A percentile compares a stretch with the other conserved stretches of the same genome.
Evolutionary conservation across 53 echinoderm and acorn worm genomes (phyloP).

Genomic region (Actinopyga echinites): DNA sequence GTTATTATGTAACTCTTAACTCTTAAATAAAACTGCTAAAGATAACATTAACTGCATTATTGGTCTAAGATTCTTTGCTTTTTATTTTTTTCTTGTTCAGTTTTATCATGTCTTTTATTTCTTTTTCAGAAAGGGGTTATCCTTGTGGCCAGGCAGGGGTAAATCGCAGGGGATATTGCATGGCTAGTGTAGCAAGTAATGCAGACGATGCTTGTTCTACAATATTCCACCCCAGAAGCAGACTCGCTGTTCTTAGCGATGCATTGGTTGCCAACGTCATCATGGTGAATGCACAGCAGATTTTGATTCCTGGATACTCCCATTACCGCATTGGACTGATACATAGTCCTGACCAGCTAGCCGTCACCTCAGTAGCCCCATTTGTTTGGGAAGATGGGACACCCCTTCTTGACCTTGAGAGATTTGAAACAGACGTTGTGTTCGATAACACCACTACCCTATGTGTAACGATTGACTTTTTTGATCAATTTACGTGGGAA

Average conservation of each 20-base stretch:
- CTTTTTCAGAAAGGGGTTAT: not conserved
- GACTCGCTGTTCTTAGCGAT: not conserved
- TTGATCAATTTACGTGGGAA: not conserved
- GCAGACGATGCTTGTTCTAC: not conserved
- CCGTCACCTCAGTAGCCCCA: not conserved
- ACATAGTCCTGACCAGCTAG: not conserved
- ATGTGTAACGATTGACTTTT: not conserved
- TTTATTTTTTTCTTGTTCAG: not conserved
- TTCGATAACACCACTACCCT: not conserved
- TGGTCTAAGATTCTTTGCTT: not conserved
- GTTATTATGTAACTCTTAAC: too few relatives aligned
- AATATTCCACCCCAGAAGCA: not conserved
- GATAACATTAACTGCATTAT: not conserved
- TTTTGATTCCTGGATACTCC: not conserved
- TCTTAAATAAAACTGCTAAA: too few relatives aligned
- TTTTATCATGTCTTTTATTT: constrained; percentile 2
- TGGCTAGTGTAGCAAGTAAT: not conserved
- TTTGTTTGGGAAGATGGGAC: constrained; percentile 26
- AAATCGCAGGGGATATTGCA: constrained; percentile 8
- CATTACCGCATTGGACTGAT: constrained; percentile 21
- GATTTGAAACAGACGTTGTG: not conserved
- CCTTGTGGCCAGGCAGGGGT: not conserved
- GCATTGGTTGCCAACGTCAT: not conserved
- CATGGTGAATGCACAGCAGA: not conserved
- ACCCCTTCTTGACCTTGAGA: not conserved